Conservation (phyloP, 2,113 vertebrate genomes). For the Thryonomys swinderianus region DNA sequence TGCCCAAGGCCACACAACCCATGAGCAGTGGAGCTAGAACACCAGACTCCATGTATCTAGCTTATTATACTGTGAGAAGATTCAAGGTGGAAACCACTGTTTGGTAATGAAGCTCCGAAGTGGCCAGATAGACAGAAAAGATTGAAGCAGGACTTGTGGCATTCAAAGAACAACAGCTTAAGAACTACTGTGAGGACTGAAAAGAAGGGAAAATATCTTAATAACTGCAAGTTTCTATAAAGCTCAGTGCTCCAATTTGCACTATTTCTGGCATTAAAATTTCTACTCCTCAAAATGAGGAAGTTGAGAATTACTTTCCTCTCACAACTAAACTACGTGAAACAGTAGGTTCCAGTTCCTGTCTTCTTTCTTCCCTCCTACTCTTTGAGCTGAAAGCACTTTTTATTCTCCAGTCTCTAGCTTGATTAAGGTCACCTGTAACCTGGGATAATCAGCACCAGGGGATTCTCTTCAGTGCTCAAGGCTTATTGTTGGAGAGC, state of each 20-base stretch:
- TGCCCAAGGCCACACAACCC: neutral
- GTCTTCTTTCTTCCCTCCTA: neutral
- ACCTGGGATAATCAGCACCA: no score
- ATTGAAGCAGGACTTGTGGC: neutral
- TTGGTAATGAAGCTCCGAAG: neutral
- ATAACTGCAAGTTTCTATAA: neutral
- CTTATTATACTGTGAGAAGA: neutral
- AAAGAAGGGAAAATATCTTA: neutral
- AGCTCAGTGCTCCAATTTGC: conserved; percentile 17
- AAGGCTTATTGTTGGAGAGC: neutral
- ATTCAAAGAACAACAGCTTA: neutral
- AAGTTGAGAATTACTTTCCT: conserved; percentile 64
- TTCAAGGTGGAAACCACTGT: neutral
- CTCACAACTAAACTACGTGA: conserved; percentile 42
- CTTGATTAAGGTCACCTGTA: neutral
- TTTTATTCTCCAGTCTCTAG: neutral
- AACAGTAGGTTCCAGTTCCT: conserved; percentile 23
- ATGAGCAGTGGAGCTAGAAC: neutral
- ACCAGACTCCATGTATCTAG: neutral
- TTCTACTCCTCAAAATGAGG: conserved; percentile 57
- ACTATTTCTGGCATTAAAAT: conserved; percentile 52
- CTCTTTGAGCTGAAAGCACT: neutral
- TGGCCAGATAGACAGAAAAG: neutral
- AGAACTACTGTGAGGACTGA: neutral
- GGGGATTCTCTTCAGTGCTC: neutral